Evolutionary conservation across 2,113 vertebrate species (phyloP).

Genomic region (Salvelinus alpinus): DNA sequence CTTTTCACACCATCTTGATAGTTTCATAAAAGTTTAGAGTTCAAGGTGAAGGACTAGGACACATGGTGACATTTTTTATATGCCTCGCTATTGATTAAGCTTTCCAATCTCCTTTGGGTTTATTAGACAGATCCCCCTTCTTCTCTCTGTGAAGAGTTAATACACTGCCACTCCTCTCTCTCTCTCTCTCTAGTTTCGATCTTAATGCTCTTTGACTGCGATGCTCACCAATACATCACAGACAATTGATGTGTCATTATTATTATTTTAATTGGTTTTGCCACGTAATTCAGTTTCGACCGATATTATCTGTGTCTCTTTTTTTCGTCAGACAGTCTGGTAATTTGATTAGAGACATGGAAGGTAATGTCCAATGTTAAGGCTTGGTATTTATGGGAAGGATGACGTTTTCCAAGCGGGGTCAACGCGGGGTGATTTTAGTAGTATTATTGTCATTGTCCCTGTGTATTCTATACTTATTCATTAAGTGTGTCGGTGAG

Average conservation of each 20-base stretch:
- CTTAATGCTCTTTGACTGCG: constrained; percentile 59
- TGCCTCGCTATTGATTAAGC: constrained; percentile 60
- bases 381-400: constrained; percentile 32
- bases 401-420: constrained; percentile 35
- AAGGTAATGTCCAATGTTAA: constrained; percentile 34
- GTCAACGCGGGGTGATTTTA: constrained; percentile 22
- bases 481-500: constrained; percentile 37
- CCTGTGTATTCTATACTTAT: constrained; percentile 34
- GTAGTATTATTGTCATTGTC: constrained; percentile 33
- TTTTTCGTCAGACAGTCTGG: constrained; percentile 27
- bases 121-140: constrained; percentile 50
- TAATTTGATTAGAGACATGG: constrained; percentile 51
- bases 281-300: constrained; percentile 50
- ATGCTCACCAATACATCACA: constrained; percentile 53
- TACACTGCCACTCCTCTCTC: constrained; percentile 35
- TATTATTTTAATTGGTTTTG: constrained; percentile 68
- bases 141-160: constrained; percentile 50
- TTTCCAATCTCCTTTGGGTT: constrained; percentile 58
- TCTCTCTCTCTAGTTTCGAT: constrained; percentile 43
- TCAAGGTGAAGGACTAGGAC: constrained; percentile 61
- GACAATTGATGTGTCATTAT: constrained; percentile 56
- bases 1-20: constrained; percentile 37
- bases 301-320: constrained; percentile 42
- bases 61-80: constrained; percentile 50
- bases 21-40: constrained; percentile 55